These are phyloP conservation scores for Aleiodes leptofemur DNA, from an alignment of 2,888 invertebrate species.

Conservation along the genomic window DNA sequence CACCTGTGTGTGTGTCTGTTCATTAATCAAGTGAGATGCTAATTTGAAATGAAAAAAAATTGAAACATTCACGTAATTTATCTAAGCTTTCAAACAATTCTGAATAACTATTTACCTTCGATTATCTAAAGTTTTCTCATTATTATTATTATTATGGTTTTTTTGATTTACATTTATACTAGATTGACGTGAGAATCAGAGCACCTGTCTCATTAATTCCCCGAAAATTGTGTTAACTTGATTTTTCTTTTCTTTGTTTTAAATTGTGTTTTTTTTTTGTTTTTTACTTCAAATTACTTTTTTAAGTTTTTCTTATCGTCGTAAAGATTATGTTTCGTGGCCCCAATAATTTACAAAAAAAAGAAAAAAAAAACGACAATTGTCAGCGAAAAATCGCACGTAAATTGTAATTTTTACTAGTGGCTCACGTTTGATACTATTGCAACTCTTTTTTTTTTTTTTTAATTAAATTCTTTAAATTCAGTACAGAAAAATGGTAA, in stretches of 20 bases:
- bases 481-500: not conserved
- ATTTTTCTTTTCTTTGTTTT: slow-evolving; percentile 44
- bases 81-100: slow-evolving; percentile 17
- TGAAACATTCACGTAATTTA: not conserved
- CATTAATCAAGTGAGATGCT: slow-evolving; percentile 16
- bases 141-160: not conserved
- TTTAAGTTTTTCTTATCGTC: slow-evolving; percentile 50
- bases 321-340: slow-evolving; percentile 71
- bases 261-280: slow-evolving; percentile 40
- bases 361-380: slow-evolving; percentile 57
- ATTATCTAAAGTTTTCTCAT: not conserved
- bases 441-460: not conserved
- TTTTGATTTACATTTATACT: slow-evolving; percentile 56
- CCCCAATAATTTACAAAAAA: slow-evolving; percentile 71
- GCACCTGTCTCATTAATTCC: slow-evolving; percentile 61
- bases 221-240: slow-evolving; percentile 42
- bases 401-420: slow-evolving; percentile 14
- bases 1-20: not conserved
- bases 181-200: slow-evolving; percentile 67
- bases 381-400: not conserved
- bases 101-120: slow-evolving; percentile 21
- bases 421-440: slow-evolving; percentile 35
- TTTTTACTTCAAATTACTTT: slow-evolving; percentile 34
- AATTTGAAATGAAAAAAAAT: slow-evolving; percentile 4
- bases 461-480: slow-evolving; percentile 11